Percentiles rank a stretch among this genome's conserved stretches.
Evolutionary conservation across 2,888 invertebrate genomes (phyloP).

Genomic region (Alloscopus bannaensis): DNA sequence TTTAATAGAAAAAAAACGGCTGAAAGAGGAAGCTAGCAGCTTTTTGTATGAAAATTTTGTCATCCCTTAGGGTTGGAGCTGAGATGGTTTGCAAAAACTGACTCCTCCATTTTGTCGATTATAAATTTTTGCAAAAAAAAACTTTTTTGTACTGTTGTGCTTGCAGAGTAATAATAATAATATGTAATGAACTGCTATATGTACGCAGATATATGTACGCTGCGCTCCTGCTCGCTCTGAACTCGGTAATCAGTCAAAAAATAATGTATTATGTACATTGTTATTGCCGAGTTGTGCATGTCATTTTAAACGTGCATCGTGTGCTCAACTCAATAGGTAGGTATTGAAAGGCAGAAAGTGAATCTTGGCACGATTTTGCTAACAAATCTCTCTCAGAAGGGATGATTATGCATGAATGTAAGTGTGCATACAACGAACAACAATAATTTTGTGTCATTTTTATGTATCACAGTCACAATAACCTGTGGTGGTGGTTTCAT

Average conservation of each 20-base stretch:
- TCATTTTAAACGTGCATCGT: too few species aligned
- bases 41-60: neutral
- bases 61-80: constrained; percentile 13
- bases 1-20: constrained; percentile 11
- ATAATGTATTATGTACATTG: too few species aligned
- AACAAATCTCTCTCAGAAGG: neutral
- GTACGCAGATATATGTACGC: too few species aligned
- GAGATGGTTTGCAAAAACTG: constrained; percentile 10
- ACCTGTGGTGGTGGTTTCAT: constrained; percentile 18
- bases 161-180: neutral
- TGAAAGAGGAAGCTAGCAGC: constrained; percentile 2
- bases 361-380: constrained; percentile 42
- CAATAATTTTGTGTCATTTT: constrained; percentile 8
- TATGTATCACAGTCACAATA: neutral
- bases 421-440: neutral
- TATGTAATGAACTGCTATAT: constrained; percentile 6
- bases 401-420: neutral
- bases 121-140: neutral
- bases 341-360: constrained; percentile 42
- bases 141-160: constrained; percentile 8
- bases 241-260: too few species aligned
- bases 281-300: too few species aligned
- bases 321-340: too few species aligned
- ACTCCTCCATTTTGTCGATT: neutral
- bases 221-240: too few species aligned